These are phyloP conservation scores for Smutsia gigantea DNA, from an alignment of 2,797 vertebrate genomes.

Conservation along the genomic window DNA sequence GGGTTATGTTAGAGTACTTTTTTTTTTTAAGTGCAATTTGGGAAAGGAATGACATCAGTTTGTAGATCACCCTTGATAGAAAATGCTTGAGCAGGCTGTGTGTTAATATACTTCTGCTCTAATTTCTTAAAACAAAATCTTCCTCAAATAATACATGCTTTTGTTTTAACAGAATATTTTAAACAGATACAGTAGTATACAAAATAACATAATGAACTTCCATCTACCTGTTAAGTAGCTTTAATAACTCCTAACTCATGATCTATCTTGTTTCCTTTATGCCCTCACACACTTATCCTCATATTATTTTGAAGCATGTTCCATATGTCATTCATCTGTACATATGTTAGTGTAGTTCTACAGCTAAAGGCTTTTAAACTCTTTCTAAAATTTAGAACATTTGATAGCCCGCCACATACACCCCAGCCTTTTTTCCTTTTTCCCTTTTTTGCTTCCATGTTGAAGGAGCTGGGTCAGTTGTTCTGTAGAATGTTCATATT, in stretches of 20 bases:
- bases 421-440: not conserved
- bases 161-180: not conserved
- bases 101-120: not conserved
- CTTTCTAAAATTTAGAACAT: not conserved
- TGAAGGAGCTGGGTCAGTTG: not conserved
- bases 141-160: not conserved
- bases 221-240: not conserved
- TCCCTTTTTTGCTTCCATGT: not conserved
- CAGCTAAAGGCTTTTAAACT: not conserved
- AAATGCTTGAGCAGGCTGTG: no score
- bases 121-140: not conserved
- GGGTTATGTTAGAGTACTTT: no score
- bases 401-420: not conserved
- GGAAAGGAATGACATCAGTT: no score
- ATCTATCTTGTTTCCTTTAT: not conserved
- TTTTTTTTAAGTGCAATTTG: no score
- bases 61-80: no score
- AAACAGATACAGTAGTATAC: not conserved
- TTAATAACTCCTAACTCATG: not conserved
- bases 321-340: not conserved
- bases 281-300: not conserved
- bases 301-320: not conserved
- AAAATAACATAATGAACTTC: not conserved
- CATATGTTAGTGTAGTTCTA: not conserved
- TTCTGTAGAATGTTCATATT: not conserved